phyloP scores from a whole-genome alignment of 2,797 vertebrate species.

The Halcyon smyrnensis region DNA sequence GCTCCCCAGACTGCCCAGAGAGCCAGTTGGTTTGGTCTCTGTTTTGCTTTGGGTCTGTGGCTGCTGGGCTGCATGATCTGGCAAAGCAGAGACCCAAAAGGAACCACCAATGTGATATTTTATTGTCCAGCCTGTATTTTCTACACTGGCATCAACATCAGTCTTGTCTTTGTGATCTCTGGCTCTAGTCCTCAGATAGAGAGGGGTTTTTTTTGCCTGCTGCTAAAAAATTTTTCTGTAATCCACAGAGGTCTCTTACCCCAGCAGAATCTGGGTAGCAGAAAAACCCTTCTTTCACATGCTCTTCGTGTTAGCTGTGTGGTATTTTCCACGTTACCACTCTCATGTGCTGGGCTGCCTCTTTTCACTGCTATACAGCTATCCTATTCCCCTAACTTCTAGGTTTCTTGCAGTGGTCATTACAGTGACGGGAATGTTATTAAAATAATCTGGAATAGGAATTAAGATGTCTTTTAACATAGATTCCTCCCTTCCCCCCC shows the following conservation, averaged over 20 bases:
- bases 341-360: accelerated
- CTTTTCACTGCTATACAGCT: not conserved
- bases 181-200: not conserved
- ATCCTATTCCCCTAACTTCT: not conserved
- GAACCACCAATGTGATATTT: not conserved
- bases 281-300: not conserved
- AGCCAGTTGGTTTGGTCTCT: not conserved
- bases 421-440: not conserved
- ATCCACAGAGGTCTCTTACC: not conserved
- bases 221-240: not conserved
- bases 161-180: not conserved
- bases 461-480: not conserved
- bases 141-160: not conserved
- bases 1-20: not conserved
- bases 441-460: not conserved
- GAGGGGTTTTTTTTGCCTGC: not conserved
- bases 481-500: too few relatives aligned
- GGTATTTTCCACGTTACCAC: not conserved
- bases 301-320: not conserved
- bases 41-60: not conserved
- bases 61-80: not conserved
- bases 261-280: not conserved
- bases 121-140: not conserved
- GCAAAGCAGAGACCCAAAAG: not conserved
- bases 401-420: not conserved